Conservation (phyloP, 2,888 invertebrate genomes). For the Agonopterix heracliana region DNA sequence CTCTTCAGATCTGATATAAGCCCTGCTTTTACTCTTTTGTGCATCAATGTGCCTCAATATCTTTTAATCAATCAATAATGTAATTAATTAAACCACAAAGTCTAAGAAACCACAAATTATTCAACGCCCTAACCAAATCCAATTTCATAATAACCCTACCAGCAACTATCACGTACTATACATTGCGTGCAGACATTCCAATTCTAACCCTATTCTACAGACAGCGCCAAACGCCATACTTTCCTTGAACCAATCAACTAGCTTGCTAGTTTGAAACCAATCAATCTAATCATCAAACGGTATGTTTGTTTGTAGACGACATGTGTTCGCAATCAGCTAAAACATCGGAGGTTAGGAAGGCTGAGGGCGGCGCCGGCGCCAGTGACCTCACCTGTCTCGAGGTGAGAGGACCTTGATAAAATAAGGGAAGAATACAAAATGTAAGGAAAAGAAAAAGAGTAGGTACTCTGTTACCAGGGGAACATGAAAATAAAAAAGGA, state of each 20-base stretch:
- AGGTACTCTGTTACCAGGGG: no score
- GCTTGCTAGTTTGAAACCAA: not conserved
- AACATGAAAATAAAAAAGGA: no score
- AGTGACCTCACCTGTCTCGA: constrained; percentile 1
- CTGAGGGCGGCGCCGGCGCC: constrained; percentile 4
- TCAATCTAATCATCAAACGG: constrained; percentile 17
- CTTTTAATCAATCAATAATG: no score
- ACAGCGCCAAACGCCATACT: not conserved
- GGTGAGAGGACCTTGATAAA: not conserved
- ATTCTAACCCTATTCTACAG: not conserved
- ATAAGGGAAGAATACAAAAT: no score
- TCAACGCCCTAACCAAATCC: not conserved
- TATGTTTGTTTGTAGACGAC: constrained; percentile 18
- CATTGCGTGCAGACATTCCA: not conserved
- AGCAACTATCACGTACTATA: not conserved
- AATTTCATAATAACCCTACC: not conserved
- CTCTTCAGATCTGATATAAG: no score
- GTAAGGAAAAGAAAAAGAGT: no score
- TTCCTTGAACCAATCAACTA: constrained; percentile 1
- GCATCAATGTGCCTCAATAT: no score
- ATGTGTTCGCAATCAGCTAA: constrained; percentile 22
- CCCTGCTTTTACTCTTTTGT: no score
- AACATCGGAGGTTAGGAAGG: constrained; percentile 5
- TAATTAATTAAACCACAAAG: no score
- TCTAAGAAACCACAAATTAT: no score